Evolutionary conservation across 2,888 invertebrate species (phyloP).

Genomic region (Lydus trimaculatus): DNA sequence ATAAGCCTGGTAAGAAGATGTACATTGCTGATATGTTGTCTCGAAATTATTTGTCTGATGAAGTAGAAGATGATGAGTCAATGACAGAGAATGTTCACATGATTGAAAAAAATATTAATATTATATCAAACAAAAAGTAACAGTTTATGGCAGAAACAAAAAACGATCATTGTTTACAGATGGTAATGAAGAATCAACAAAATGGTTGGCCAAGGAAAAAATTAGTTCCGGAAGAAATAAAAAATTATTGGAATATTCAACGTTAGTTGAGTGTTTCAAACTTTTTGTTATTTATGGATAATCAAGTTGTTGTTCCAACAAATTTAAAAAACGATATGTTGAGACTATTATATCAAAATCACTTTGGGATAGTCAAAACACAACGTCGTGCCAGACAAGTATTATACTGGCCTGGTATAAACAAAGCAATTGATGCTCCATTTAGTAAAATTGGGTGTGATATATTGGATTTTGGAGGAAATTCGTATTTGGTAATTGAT

Average conservation of each 20-base stretch:
- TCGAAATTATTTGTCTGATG: constrained; percentile 12
- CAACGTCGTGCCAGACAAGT: not conserved
- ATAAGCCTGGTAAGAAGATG: constrained; percentile 22
- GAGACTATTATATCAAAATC: not conserved
- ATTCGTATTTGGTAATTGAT: no score
- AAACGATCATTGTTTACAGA: not conserved
- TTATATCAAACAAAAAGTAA: not conserved
- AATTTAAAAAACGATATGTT: not conserved
- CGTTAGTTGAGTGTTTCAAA: not conserved
- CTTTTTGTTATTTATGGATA: not conserved
- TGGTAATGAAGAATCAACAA: not conserved
- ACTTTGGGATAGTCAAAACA: not conserved
- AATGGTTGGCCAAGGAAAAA: not conserved
- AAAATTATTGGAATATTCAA: not conserved
- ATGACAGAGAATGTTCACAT: not conserved
- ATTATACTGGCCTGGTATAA: not conserved
- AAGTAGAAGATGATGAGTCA: not conserved
- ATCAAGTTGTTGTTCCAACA: not conserved
- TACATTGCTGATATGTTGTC: constrained; percentile 20
- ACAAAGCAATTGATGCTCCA: not conserved
- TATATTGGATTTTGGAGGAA: no score
- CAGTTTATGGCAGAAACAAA: not conserved
- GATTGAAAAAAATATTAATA: not conserved
- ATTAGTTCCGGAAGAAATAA: not conserved
- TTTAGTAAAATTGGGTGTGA: no score